Evolutionary conservation across 2,888 invertebrate genomes (phyloP), one percentile per base, ranked within the genome.

Genomic region (Eupeodes latifasciatus): DNA sequence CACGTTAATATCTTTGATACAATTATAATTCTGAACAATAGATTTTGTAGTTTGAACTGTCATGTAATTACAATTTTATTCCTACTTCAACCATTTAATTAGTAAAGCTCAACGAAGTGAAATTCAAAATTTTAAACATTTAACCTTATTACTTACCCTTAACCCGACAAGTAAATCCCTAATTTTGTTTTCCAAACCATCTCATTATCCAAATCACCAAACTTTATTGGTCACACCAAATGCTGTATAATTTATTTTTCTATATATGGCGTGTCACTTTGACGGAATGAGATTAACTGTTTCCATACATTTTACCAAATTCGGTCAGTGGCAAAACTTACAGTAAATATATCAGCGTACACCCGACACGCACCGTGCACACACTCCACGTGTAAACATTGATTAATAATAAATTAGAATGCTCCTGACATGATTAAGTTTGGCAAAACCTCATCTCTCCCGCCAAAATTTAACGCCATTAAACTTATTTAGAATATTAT

Each of bases 401-500:
- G 47, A 49, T 49, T 66, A 49, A 66, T 51, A 51, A 51, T 62
- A 40, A 40, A 62, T 62, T 62, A 62, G 16, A 62, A 44, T 62
- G 11, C 16, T 2, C 62, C 40, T 11, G 5, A 5, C 16, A 0
- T 62, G 62, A 62, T 62, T 40, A 40, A 11, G n/a, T 62, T 62
- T 40, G 40, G 16, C 10, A 40, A 34, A 11, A 3, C 40, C 5
- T 14, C 59, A 59, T 36, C 34, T 59, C 59, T 59, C 57, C 27
- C 2, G 3, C 27, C 14, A 6, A 57, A 34, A 57, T 34, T 57
- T 27, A 57, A 34, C 57, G 27, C 57, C 57, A 47, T 47, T 9
- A 4, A 5, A 57, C 14, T 27, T 57, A 34, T 57, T 57, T 34
- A 14, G 27, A 34, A 57, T 7, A 57, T 57, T 12, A 57, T 62